A percentile compares a stretch with the other conserved stretches of the same genome.
phyloP scores from a whole-genome alignment of 2,113 vertebrate genomes.

The Marmota monax region DNA sequence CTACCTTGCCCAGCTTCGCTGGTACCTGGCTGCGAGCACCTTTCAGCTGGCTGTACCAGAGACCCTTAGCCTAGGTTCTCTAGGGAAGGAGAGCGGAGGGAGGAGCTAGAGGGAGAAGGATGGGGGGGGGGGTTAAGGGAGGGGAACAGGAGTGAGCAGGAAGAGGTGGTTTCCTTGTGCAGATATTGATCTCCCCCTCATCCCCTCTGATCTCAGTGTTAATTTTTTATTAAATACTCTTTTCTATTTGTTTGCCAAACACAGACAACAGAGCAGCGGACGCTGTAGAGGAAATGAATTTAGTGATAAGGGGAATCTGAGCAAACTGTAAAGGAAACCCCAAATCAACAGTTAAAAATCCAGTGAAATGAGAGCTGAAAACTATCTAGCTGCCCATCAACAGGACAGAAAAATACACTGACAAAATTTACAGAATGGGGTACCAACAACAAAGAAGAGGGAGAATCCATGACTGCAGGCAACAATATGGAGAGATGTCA shows the following conservation, averaged over 20 bases:
- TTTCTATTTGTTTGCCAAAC: constrained; percentile 38
- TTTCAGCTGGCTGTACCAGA: too few species aligned
- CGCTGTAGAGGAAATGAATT: not conserved
- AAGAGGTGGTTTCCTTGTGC: not conserved
- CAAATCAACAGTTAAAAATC: not conserved
- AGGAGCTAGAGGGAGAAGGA: not conserved
- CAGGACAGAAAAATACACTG: not conserved
- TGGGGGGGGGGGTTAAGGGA: too few species aligned
- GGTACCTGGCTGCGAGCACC: not conserved
- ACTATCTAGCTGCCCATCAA: not conserved
- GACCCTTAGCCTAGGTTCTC: not conserved
- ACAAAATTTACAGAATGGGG: not conserved
- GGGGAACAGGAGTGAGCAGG: not conserved
- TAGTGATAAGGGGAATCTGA: not conserved
- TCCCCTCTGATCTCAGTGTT: not conserved
- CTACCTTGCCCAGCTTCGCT: too few species aligned
- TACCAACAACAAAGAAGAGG: too few species aligned
- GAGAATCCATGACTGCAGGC: not conserved
- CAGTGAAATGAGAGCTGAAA: not conserved
- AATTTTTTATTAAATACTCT: constrained; percentile 20
- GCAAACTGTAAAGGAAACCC: not conserved
- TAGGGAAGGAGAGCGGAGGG: too few species aligned
- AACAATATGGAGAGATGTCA: not conserved
- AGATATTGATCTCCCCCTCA: not conserved
- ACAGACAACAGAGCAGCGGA: not conserved